Conservation (phyloP, 2,113 vertebrate species). For the Perca flavescens region DNA sequence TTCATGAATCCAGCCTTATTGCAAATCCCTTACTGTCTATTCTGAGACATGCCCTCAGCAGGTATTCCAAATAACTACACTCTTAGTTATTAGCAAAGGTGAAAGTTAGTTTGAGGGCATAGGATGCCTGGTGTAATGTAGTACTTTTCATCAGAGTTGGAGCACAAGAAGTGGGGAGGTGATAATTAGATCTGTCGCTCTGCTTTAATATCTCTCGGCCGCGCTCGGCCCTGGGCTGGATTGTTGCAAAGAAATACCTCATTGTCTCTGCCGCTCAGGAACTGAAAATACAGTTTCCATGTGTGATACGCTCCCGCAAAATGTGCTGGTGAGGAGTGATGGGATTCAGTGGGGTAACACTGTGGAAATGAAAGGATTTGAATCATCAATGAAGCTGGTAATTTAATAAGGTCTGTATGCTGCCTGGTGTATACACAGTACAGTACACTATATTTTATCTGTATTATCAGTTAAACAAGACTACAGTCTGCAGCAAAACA, state of each 20-base stretch:
- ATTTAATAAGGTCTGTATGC: neutral
- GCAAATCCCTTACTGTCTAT: conserved; percentile 66
- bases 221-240: conserved; percentile 45
- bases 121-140: conserved; percentile 58
- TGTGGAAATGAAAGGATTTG: conserved; percentile 11
- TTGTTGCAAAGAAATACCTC: conserved; percentile 67
- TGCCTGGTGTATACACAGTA: neutral
- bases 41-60: conserved; percentile 67
- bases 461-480: no score
- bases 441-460: neutral
- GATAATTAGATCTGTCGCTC: conserved; percentile 82
- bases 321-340: conserved; percentile 73
- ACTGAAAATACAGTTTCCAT: conserved; percentile 41
- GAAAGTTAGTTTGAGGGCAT: conserved; percentile 76
- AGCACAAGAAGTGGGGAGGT: conserved; percentile 63
- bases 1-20: conserved; percentile 63
- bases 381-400: conserved; percentile 1
- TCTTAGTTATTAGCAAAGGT: conserved; percentile 73
- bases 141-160: conserved; percentile 67
- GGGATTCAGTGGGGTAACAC: conserved; percentile 7
- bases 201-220: conserved; percentile 74
- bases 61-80: conserved; percentile 64
- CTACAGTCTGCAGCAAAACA: no score
- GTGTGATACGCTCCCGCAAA: conserved; percentile 30
- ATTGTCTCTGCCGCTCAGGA: conserved; percentile 65